Conservation (phyloP, 1,140 invertebrate genomes). For the Theocolax elegans region DNA sequence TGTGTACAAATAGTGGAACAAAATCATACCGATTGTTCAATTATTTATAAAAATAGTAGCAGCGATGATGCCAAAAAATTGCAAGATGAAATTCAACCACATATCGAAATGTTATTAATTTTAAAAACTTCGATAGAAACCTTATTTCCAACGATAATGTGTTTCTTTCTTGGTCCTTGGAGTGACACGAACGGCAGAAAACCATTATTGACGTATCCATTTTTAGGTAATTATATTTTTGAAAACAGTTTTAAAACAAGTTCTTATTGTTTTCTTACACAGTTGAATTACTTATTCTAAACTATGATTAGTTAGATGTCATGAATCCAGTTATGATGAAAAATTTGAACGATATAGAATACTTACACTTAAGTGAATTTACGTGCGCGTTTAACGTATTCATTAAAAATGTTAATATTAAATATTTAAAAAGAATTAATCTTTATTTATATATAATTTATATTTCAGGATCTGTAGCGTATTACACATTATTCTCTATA, state of each 20-base stretch:
- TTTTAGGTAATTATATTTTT: conserved; percentile 62
- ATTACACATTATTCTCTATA: conserved; percentile 41
- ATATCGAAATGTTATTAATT: conserved; percentile 71
- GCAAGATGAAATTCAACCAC: conserved; percentile 72
- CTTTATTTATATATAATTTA: too few relatives aligned
- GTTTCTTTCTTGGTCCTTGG: conserved; percentile 78
- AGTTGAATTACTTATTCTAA: too few relatives aligned
- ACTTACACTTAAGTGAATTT: too few relatives aligned
- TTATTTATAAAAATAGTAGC: conserved; percentile 66
- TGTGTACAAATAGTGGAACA: conserved; percentile 64
- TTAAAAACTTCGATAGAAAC: conserved; percentile 70
- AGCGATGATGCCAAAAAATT: conserved; percentile 66
- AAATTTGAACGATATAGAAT: too few relatives aligned
- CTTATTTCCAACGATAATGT: conserved; percentile 72
- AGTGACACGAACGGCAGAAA: conserved; percentile 77
- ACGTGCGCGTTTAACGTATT: too few relatives aligned
- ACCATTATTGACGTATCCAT: conserved; percentile 70
- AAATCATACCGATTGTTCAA: conserved; percentile 58
- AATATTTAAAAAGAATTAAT: too few relatives aligned
- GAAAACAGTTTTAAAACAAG: too few relatives aligned
- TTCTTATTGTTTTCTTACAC: too few relatives aligned
- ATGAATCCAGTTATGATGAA: too few relatives aligned
- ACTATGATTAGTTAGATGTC: too few relatives aligned
- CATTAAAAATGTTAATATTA: too few relatives aligned
- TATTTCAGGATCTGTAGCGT: conserved; percentile 46